Conservation (phyloP, 2,888 invertebrate species). For the Drosophila subquinaria region DNA sequence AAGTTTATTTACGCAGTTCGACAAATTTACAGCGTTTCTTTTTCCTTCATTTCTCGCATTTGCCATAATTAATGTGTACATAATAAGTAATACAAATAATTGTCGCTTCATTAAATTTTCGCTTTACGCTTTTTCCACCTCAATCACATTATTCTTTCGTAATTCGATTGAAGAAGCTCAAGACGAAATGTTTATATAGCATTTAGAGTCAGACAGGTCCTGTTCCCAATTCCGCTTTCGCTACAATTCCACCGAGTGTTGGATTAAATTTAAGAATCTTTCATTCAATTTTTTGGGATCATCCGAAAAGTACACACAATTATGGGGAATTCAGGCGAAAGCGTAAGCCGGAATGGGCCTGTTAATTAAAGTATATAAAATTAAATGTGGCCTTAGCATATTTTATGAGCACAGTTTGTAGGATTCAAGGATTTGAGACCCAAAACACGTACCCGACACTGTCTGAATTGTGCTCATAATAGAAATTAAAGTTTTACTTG, state of each 20-base stretch:
- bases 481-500: constrained; percentile 44
- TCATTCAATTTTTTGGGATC: neutral
- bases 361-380: constrained; percentile 52
- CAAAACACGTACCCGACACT: constrained; percentile 2
- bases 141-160: constrained; percentile 18
- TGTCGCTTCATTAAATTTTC: constrained; percentile 57
- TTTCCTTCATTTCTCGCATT: constrained; percentile 21
- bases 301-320: neutral
- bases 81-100: constrained; percentile 54
- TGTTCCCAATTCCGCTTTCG: constrained; percentile 1
- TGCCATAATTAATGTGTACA: constrained; percentile 61
- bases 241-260: neutral
- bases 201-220: constrained; percentile 30
- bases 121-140: constrained; percentile 33
- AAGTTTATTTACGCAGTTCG: constrained; percentile 57
- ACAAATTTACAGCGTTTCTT: constrained; percentile 35
- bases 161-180: constrained; percentile 39
- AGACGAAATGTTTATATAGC: constrained; percentile 38
- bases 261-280: neutral
- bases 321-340: neutral
- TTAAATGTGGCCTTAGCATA: constrained; percentile 79
- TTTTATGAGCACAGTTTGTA: constrained; percentile 64
- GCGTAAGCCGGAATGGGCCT: neutral
- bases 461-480: constrained; percentile 62
- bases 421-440: constrained; percentile 51